phyloP scores from a whole-genome alignment of 2,888 invertebrate genomes.

The Amblyteles armatorius region DNA sequence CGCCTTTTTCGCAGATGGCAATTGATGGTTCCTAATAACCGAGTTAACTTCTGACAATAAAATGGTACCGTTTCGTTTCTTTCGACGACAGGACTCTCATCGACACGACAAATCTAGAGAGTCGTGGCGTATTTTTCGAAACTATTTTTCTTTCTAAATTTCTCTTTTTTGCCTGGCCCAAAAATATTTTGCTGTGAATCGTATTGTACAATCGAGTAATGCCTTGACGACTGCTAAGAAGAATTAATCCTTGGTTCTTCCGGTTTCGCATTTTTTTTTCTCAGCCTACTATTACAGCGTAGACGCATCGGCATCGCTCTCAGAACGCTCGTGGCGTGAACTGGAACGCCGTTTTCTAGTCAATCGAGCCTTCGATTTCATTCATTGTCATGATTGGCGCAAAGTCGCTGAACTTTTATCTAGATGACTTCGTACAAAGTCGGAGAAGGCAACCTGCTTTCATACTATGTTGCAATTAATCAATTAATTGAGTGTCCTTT shows the following conservation, averaged over 20 bases:
- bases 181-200: constrained; percentile 33
- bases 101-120: not conserved
- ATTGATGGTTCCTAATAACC: not conserved
- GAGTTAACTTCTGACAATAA: constrained; percentile 22
- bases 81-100: constrained; percentile 9
- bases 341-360: constrained; percentile 49
- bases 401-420: constrained; percentile 31
- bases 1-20: not conserved
- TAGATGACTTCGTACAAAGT: constrained; percentile 20
- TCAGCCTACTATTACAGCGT: constrained; percentile 30
- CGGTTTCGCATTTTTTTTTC: constrained; percentile 48
- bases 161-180: constrained; percentile 12
- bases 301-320: constrained; percentile 39
- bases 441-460: not conserved
- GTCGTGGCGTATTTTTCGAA: not conserved
- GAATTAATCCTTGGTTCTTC: constrained; percentile 45
- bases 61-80: constrained; percentile 26
- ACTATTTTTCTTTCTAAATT: not conserved
- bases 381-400: constrained; percentile 30
- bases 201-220: not conserved
- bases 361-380: constrained; percentile 35
- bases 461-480: constrained; percentile 5
- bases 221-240: constrained; percentile 31
- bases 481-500: not conserved
- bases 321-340: constrained; percentile 49